These are phyloP conservation scores for Ectemnius cavifrons DNA, from an alignment of 2,888 invertebrate species.

Conservation along the genomic window DNA sequence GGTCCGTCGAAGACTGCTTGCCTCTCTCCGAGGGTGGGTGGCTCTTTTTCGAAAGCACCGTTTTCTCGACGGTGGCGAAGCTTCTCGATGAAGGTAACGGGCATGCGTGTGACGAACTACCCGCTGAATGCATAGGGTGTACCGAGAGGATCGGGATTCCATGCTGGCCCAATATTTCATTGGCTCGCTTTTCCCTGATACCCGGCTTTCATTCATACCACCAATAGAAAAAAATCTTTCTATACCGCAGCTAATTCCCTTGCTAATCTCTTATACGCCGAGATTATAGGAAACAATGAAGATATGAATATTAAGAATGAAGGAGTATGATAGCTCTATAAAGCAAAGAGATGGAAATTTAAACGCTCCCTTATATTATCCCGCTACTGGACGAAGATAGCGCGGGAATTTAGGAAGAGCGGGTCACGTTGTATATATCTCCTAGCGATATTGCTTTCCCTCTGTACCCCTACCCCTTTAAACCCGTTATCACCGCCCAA, in stretches of 20 bases:
- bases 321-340: too few relatives aligned
- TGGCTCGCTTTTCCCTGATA: too few relatives aligned
- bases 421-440: conserved; percentile 33
- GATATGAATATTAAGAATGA: too few relatives aligned
- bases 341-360: too few relatives aligned
- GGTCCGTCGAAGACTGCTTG: conserved; percentile 59
- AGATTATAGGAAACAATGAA: too few relatives aligned
- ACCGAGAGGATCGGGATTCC: conserved; percentile 41
- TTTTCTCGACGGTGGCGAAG: conserved; percentile 59
- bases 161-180: too few relatives aligned
- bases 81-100: conserved; percentile 61
- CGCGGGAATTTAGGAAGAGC: not conserved
- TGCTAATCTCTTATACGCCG: too few relatives aligned
- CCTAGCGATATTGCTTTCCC: conserved; percentile 4
- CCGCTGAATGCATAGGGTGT: conserved; percentile 58
- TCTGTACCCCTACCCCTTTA: conserved; percentile 9
- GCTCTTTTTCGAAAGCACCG: conserved; percentile 58
- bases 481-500: conserved; percentile 21
- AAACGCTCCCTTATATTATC: too few relatives aligned
- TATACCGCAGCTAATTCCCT: too few relatives aligned
- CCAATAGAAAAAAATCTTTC: not conserved
- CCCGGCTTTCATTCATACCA: not conserved
- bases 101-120: conserved; percentile 62
- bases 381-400: not conserved
- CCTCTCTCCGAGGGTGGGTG: conserved; percentile 41